phyloP scores from a whole-genome alignment of 2,888 invertebrate genomes.

The Luperina nickerlii region DNA sequence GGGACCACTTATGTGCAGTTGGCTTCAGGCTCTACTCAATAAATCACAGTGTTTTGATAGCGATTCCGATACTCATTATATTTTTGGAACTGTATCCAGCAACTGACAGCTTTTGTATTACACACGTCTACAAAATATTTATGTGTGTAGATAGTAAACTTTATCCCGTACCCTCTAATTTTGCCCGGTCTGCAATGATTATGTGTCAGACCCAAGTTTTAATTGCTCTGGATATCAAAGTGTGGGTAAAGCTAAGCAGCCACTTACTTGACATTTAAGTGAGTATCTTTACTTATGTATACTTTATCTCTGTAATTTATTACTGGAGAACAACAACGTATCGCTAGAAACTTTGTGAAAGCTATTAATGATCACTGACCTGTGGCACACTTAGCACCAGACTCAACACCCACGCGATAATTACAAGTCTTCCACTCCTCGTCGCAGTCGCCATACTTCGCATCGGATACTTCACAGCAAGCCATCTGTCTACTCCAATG shows the following conservation, averaged over 20 bases:
- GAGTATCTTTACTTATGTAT: constrained; percentile 22
- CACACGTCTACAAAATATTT: background rate
- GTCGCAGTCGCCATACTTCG: constrained; percentile 92
- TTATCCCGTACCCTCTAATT: constrained; percentile 28
- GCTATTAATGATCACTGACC: constrained; percentile 89
- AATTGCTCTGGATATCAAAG: constrained; percentile 64
- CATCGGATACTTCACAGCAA: constrained; percentile 95
- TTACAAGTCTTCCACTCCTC: constrained; percentile 92
- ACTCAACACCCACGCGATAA: constrained; percentile 93
- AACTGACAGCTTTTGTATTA: constrained; percentile 12
- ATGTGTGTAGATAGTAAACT: constrained; percentile 12
- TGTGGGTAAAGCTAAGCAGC: constrained; percentile 33
- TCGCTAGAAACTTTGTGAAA: constrained; percentile 25
- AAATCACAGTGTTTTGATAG: constrained; percentile 22
- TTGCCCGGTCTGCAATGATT: constrained; percentile 22
- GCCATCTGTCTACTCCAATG: constrained; percentile 95
- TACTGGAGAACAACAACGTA: constrained; percentile 19
- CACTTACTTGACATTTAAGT: constrained; percentile 49
- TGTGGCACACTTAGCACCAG: constrained; percentile 94
- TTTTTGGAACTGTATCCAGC: constrained; percentile 5
- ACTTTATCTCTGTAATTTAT: constrained; percentile 21
- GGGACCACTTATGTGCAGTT: background rate
- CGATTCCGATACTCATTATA: background rate
- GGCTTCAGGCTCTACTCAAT: constrained; percentile 2
- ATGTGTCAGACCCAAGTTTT: constrained; percentile 64